Evolutionary conservation across 2,888 invertebrate species (phyloP).

Genomic region (Hydroisotoma schaefferi): DNA sequence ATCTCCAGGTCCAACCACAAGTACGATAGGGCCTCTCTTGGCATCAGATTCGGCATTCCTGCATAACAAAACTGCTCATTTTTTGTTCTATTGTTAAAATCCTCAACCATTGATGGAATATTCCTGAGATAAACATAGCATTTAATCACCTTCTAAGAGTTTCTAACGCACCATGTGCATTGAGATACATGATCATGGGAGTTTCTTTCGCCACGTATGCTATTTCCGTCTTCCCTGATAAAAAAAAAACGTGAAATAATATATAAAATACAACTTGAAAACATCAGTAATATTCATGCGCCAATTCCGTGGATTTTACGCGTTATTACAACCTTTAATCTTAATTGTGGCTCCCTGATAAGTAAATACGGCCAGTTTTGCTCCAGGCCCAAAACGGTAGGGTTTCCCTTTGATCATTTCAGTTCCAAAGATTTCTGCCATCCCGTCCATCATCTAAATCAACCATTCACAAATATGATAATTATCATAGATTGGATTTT

Average conservation of each 20-base stretch:
- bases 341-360: conserved; percentile 91
- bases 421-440: conserved; percentile 95
- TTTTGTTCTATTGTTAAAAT: no score
- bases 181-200: conserved; percentile 92
- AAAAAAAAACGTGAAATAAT: neutral
- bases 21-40: conserved; percentile 72
- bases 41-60: conserved; percentile 53
- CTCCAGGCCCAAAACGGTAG: conserved; percentile 82
- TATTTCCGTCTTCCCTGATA: conserved; percentile 69
- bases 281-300: no score
- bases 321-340: conserved; percentile 66
- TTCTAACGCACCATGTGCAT: conserved; percentile 92
- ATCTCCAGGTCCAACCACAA: conserved; percentile 91
- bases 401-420: conserved; percentile 89
- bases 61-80: no score
- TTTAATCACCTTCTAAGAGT: conserved; percentile 67
- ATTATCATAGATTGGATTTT: no score
- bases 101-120: no score
- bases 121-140: neutral
- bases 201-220: conserved; percentile 94
- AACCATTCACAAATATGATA: no score
- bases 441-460: conserved; percentile 74
- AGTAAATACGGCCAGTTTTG: conserved; percentile 92
- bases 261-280: neutral
- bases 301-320: neutral